Evolutionary conservation across 2,888 invertebrate genomes (phyloP).

Genomic region (Taphrorychus bicolor): DNA sequence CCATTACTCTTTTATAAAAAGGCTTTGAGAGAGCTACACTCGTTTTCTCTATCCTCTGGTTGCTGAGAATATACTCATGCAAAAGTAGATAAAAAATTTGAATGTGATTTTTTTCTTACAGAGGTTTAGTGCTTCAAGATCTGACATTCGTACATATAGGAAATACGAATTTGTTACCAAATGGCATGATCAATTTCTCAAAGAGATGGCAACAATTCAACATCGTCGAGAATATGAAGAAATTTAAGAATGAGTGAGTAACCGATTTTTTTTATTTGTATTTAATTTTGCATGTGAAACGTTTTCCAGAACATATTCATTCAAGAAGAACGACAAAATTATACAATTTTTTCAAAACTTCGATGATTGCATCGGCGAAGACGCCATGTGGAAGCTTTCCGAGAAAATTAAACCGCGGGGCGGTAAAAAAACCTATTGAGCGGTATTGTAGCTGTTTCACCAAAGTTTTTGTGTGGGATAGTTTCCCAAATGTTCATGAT

Average conservation of each 20-base stretch:
- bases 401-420: slow-evolving; percentile 94
- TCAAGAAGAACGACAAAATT: slow-evolving; percentile 92
- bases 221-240: slow-evolving; percentile 97
- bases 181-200: slow-evolving; percentile 92
- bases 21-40: no score
- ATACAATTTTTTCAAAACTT: slow-evolving; percentile 97
- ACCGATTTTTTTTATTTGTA: no score
- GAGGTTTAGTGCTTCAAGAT: slow-evolving; percentile 97
- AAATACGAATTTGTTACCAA: slow-evolving; percentile 87
- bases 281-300: no score
- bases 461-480: background rate
- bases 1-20: no score
- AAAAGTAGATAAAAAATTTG: no score
- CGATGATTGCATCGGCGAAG: slow-evolving; percentile 93
- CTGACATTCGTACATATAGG: slow-evolving; percentile 99
- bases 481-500: background rate
- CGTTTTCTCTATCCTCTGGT: no score
- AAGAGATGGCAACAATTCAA: slow-evolving; percentile 99
- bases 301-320: slow-evolving; percentile 84
- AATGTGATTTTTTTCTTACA: slow-evolving; percentile 58
- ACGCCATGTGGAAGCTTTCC: slow-evolving; percentile 98
- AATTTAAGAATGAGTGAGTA: slow-evolving; percentile 94
- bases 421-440: slow-evolving; percentile 61
- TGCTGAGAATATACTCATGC: no score
- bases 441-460: background rate